Conservation (phyloP, 2,797 vertebrate genomes). For the Melanotaenia parkinsoni region DNA sequence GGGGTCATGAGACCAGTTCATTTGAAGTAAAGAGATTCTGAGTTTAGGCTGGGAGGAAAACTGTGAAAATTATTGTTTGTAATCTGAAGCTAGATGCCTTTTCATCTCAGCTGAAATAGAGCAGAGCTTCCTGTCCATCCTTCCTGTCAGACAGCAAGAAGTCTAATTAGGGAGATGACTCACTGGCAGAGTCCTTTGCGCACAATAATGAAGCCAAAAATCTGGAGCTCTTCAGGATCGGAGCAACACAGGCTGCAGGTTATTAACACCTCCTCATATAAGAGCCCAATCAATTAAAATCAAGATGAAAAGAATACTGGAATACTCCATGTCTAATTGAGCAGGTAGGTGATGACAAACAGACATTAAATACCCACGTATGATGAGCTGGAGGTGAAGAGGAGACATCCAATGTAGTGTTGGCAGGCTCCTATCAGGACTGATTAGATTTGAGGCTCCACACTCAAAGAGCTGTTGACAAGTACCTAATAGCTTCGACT, state of each 20-base stretch:
- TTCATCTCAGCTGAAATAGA: slow-evolving; percentile 43
- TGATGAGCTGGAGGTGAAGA: slow-evolving; percentile 60
- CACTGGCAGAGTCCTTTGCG: slow-evolving; percentile 32
- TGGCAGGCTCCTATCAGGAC: slow-evolving; percentile 48
- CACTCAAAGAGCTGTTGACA: slow-evolving; percentile 76
- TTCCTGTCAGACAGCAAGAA: slow-evolving; percentile 34
- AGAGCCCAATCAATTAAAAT: slow-evolving; percentile 61
- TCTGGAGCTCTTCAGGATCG: slow-evolving; percentile 33
- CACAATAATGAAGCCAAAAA: slow-evolving; percentile 52
- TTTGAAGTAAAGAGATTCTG: background rate
- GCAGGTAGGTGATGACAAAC: slow-evolving; percentile 53
- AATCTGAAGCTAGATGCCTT: slow-evolving; percentile 39
- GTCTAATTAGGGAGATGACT: slow-evolving; percentile 64
- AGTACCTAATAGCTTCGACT: slow-evolving; percentile 69
- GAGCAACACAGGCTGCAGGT: slow-evolving; percentile 27
- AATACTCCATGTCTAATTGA: slow-evolving; percentile 38
- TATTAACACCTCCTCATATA: slow-evolving; percentile 45
- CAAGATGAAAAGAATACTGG: slow-evolving; percentile 33
- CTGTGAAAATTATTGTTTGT: slow-evolving; percentile 29
- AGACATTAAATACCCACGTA: slow-evolving; percentile 40
- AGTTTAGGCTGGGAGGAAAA: slow-evolving; percentile 14
- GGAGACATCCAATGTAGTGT: slow-evolving; percentile 41
- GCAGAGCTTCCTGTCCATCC: slow-evolving; percentile 46
- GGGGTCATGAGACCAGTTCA: too few species aligned
- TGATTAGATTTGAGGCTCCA: slow-evolving; percentile 69